Base-by-base conservation (phyloP, 2,888 invertebrate genomes). In the Bembecia ichneumoniformis region DNA sequence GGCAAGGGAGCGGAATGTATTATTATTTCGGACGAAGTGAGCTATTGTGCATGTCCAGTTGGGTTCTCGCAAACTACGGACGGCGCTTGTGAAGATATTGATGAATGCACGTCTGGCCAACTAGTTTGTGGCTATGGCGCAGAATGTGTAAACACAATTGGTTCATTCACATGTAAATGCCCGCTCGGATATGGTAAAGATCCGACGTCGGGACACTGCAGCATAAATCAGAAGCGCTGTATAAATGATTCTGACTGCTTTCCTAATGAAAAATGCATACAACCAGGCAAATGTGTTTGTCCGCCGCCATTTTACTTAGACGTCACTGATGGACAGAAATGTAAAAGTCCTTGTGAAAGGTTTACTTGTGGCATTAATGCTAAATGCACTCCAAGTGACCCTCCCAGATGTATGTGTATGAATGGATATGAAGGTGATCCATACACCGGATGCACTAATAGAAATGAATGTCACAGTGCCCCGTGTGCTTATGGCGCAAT, bases 1-100 rank as follows among this genome's bases (percentile, higher is more conserved):
- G 94, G 95, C 1, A 88, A 90, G 54, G 96, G 96, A 9, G 96
- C 96, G 0, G 95, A 97, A 68, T 97, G 97, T 66, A 94, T 97
- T 50, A 91, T 94, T 3, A 96, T 96, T 59, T 93, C 96, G 11
- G 95, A 95, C 20, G 95, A 94, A 47, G 94, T 96, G 1, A 96
- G 96, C 72, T 97, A 97, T 70, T 97, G 97, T 64, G 96, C 96
- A 47, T 97, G 97, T 71, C 96, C 96, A 4, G 92, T 94, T 69
- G 96, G 97, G 13, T 96, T 90, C 72, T 90, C 91, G 51, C 93
- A 94, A 16, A 90, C 90, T 51, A 68, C 88, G 1, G 95, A 96
- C 64, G 95, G 96, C 13, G 90, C 93, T n/a, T 96, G 96, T 67
- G 89, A 91, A 74, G 96, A 96, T 73, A 91, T 95, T 46, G 91